Base-by-base conservation (phyloP, 2,113 vertebrate species). In the Manacus vitellinus region DNA sequence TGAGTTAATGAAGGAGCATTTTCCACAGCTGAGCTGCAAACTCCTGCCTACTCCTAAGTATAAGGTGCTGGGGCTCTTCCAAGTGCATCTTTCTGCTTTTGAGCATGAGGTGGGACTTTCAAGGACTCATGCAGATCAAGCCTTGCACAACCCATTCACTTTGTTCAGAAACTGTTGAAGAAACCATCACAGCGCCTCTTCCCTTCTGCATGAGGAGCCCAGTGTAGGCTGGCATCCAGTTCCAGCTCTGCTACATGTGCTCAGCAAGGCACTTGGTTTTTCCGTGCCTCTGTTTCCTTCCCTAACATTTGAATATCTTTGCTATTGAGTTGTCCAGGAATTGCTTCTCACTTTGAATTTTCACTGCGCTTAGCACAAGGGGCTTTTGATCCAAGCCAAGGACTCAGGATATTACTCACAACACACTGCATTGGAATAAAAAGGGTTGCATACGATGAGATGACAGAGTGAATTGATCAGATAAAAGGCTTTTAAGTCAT, bases 401-500 rank as follows among this genome's bases (percentile, higher is more conserved):
- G 35, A 79, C 55, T 52, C 5, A 8, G 51, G 65, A 47, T 31
- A 47, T 43, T 78, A 55, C 70, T 44, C 73, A 56, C 39, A 56
- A 77, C 47, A 63, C 27, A 5, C 17, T 13, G 5, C 43, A 22
- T 7, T 61, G n/a, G 31, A 83, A 89, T 63, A 49, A 80, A 85
- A 94, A 56, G 63, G 2, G 28, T 55, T 91, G 76, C 24, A 59
- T 33, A 25, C 1, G 16, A 41, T 47, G 35, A 89, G 61, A 27
- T 65, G 80, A 74, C 61, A 89, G 86, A 52, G 43, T 14, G 52
- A 92, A 72, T 3, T 72, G 66, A 44, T 59, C 70, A 71, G 79
- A 80, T 71, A 71, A 94, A 88, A 94, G 88, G 35, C 39, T 86
- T 79, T 88, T 71, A 88, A 94, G 76, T 74, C 59, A 96, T 91